Percentiles rank a stretch among this genome's conserved stretches.
Conservation (phyloP, 35 echinoderm and acorn worm species). For the Diadema setosum region DNA sequence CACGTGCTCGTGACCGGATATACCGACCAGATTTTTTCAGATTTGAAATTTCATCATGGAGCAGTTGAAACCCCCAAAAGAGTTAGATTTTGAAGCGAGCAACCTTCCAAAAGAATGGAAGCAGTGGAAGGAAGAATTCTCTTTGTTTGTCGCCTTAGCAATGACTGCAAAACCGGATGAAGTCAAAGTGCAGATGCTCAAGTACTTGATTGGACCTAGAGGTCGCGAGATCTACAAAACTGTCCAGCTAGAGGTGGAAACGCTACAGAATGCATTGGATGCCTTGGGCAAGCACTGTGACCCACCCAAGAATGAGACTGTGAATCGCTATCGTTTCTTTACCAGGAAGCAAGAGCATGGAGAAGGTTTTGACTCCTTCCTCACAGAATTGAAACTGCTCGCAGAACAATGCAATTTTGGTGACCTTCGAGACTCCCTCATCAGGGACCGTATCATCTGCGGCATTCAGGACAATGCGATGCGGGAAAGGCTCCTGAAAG, state of each 20-base stretch:
- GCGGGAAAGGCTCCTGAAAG: conserved; percentile 28
- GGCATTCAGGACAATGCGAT: conserved; percentile 12
- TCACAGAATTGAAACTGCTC: background rate
- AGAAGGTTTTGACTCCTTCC: background rate
- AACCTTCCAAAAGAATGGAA: background rate
- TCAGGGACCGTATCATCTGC: conserved; percentile 35
- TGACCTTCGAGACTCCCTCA: background rate
- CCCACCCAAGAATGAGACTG: background rate
- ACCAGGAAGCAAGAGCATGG: conserved; percentile 2
- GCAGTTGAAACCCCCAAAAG: too few species aligned
- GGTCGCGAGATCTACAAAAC: conserved; percentile 13
- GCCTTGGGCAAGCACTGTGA: conserved; percentile 2
- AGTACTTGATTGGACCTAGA: conserved; percentile 10
- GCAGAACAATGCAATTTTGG: conserved; percentile 10
- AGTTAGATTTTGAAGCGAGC: background rate
- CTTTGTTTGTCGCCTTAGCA: background rate
- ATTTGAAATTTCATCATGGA: too few species aligned
- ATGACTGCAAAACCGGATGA: background rate
- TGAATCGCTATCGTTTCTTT: background rate
- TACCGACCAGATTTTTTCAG: too few species aligned
- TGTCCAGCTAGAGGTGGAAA: background rate
- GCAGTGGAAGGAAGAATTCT: background rate
- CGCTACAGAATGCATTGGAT: background rate
- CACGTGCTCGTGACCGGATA: too few species aligned
- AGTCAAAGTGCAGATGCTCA: conserved; percentile 22